Percentiles rank a stretch among this genome's conserved stretches.
Evolutionary conservation across 1,140 invertebrate species (phyloP).

Genomic region (Drosophila willistoni): DNA sequence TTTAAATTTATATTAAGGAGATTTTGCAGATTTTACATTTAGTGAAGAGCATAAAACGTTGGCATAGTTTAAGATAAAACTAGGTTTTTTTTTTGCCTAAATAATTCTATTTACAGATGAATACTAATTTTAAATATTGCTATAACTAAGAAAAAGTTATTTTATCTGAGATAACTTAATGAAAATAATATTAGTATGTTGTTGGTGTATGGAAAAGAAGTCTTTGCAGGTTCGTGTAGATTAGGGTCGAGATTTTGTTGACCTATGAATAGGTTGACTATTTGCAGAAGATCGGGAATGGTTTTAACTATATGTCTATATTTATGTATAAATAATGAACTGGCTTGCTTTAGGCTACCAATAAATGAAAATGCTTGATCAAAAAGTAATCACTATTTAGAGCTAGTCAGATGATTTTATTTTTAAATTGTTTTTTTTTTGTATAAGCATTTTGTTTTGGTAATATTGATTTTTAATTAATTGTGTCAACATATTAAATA

Average conservation of each 20-base stretch:
- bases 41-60: conserved; percentile 59
- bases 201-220: conserved; percentile 44
- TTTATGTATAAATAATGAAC: not conserved
- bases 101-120: conserved; percentile 60
- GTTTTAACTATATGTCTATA: not conserved
- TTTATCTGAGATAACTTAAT: conserved; percentile 49
- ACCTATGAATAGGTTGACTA: conserved; percentile 20
- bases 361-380: conserved; percentile 2
- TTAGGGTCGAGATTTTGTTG: not conserved
- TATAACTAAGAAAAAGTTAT: conserved; percentile 31
- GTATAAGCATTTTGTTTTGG: not conserved
- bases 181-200: conserved; percentile 9
- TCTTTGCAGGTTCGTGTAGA: conserved; percentile 36
- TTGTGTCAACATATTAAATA: not conserved
- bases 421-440: conserved; percentile 4
- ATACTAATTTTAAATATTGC: conserved; percentile 29
- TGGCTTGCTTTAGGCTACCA: not conserved
- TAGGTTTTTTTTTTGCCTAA: conserved; percentile 29
- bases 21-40: conserved; percentile 41
- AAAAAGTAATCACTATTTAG: conserved; percentile 39
- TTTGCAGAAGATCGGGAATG: not conserved
- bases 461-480: not conserved
- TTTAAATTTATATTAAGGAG: conserved; percentile 47
- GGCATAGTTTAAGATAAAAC: conserved; percentile 40
- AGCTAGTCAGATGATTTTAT: conserved; percentile 44